Evolutionary conservation across 2,888 invertebrate genomes (phyloP).

Genomic region (Hypomecis punctinalis): DNA sequence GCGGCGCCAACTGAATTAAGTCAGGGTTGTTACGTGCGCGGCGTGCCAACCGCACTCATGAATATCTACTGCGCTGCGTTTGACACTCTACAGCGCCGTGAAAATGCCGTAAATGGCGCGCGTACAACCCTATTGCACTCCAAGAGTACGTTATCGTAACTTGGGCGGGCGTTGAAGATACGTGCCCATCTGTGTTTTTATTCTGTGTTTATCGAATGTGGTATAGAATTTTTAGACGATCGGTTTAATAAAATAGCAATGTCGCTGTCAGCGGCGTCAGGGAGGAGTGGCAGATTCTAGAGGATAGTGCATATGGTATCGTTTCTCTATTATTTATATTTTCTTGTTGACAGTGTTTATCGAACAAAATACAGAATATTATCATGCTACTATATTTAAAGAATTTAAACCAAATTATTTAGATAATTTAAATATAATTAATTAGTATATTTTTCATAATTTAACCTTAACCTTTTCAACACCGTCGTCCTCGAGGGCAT

Average conservation of each 20-base stretch:
- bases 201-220: conserved; percentile 16
- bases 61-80: conserved; percentile 58
- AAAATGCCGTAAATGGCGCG: conserved; percentile 40
- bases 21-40: conserved; percentile 52
- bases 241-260: neutral
- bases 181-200: conserved; percentile 18
- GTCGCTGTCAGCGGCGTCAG: neutral
- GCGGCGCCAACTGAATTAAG: conserved; percentile 32
- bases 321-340: no score
- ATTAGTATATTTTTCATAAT: no score
- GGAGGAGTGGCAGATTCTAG: neutral
- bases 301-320: no score
- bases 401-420: no score
- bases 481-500: no score
- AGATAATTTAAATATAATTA: no score
- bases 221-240: neutral
- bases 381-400: no score
- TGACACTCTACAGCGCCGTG: conserved; percentile 51
- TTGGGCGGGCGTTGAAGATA: conserved; percentile 3
- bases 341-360: no score
- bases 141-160: conserved; percentile 20
- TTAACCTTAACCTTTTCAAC: no score
- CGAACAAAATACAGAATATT: no score
- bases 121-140: conserved; percentile 33
- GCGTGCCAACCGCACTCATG: conserved; percentile 53